A percentile compares a stretch with the other conserved stretches of the same genome.
phyloP scores from a whole-genome alignment of 2,113 vertebrate species.

The Suncus etruscus region DNA sequence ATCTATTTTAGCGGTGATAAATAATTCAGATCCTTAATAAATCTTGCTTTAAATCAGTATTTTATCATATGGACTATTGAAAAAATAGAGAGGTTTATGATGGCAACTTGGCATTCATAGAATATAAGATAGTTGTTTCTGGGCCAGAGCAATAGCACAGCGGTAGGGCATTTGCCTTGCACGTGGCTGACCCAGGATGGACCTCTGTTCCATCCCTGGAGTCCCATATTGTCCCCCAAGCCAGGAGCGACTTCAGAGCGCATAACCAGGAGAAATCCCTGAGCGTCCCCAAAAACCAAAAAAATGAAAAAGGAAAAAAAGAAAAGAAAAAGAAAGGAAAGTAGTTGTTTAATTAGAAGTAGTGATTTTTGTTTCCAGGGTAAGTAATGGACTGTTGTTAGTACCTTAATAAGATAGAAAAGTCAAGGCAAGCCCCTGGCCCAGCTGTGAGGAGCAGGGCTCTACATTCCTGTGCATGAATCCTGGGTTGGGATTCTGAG shows the following conservation, averaged over 20 bases:
- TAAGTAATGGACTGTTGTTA: not conserved
- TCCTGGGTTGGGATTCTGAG: not conserved
- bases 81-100: not conserved
- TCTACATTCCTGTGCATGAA: not conserved
- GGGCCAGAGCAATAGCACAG: too few species aligned
- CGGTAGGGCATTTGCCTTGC: too few species aligned
- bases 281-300: too few species aligned
- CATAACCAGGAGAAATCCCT: too few species aligned
- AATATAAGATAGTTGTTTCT: not conserved
- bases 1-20: not conserved
- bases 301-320: too few species aligned
- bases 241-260: too few species aligned
- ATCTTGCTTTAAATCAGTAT: constrained; percentile 1
- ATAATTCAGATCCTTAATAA: not conserved
- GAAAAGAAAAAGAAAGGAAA: too few species aligned
- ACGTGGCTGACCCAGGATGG: too few species aligned
- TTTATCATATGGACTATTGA: not conserved
- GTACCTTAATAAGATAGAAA: not conserved
- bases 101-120: not conserved
- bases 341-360: not conserved
- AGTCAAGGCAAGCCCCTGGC: not conserved
- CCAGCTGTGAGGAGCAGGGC: not conserved
- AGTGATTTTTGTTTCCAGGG: not conserved
- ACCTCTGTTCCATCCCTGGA: too few species aligned
- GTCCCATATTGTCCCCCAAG: too few species aligned